phyloP scores from a whole-genome alignment of 2,113 vertebrate genomes.

The Hoplias malabaricus region DNA sequence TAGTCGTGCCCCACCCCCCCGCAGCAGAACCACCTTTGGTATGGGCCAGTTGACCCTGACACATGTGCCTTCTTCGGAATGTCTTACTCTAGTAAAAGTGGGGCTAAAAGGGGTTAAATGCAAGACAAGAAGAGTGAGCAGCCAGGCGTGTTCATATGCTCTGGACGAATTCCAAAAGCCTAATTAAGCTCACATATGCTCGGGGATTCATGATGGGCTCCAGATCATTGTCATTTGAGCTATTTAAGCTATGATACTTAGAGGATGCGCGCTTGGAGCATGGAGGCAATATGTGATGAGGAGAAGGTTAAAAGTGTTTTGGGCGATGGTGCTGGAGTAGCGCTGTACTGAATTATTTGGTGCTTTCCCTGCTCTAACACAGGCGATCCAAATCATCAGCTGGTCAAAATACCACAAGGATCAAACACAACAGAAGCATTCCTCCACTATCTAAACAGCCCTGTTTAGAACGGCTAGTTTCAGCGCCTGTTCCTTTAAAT shows the following conservation, averaged over 20 bases:
- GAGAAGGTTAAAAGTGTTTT: too few species aligned
- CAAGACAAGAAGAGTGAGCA: constrained; percentile 8
- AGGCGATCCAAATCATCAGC: too few species aligned
- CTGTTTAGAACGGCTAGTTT: too few species aligned
- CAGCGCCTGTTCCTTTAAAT: too few species aligned
- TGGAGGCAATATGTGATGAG: too few species aligned
- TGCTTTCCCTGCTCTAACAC: too few species aligned
- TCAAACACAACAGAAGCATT: too few species aligned
- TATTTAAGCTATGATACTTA: not conserved
- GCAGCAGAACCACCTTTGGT: constrained; percentile 14
- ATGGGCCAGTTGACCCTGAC: constrained; percentile 33
- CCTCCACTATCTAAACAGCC: too few species aligned
- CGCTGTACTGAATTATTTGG: too few species aligned
- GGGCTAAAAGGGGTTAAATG: constrained; percentile 22
- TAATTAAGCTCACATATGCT: not conserved
- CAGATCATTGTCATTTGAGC: not conserved
- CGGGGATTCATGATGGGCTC: not conserved
- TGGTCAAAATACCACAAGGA: too few species aligned
- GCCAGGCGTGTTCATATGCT: not conserved
- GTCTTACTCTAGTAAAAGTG: constrained; percentile 32
- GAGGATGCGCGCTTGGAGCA: too few species aligned
- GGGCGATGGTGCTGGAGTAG: too few species aligned
- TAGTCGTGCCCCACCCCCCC: constrained; percentile 3
- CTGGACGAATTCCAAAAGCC: not conserved
- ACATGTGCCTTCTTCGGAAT: constrained; percentile 36